Evolutionary conservation across 2,113 vertebrate genomes (phyloP).

Genomic region (Sterrhoptilus dennistouni): DNA sequence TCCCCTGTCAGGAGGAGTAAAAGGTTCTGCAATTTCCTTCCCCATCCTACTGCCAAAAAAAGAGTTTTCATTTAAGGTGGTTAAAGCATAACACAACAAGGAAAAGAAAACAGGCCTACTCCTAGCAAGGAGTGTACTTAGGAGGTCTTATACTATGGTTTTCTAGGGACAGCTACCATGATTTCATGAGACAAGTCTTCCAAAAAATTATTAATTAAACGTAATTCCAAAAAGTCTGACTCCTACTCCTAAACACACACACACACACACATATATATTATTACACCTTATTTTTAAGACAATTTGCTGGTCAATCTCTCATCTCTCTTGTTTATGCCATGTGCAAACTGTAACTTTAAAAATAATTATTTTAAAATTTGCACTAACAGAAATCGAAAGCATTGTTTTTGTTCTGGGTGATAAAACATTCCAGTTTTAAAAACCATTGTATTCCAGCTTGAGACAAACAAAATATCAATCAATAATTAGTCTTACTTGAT

Average conservation of each 20-base stretch:
- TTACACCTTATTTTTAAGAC: not conserved
- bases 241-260: not conserved
- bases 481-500: not conserved
- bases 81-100: not conserved
- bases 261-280: fast-evolving
- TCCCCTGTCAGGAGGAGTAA: not conserved
- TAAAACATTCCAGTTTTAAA: not conserved
- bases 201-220: not conserved
- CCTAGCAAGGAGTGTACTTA: not conserved
- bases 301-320: not conserved
- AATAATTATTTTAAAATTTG: not conserved
- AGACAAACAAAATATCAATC: not conserved
- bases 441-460: not conserved
- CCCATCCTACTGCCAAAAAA: not conserved
- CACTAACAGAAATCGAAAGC: not conserved
- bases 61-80: not conserved
- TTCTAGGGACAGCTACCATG: not conserved
- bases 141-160: not conserved
- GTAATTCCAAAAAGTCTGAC: not conserved
- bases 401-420: not conserved
- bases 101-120: not conserved
- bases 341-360: not conserved
- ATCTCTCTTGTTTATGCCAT: not conserved
- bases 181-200: not conserved
- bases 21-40: not conserved